phyloP scores from a whole-genome alignment of 1,140 invertebrate genomes.

The Hermetia illucens region DNA sequence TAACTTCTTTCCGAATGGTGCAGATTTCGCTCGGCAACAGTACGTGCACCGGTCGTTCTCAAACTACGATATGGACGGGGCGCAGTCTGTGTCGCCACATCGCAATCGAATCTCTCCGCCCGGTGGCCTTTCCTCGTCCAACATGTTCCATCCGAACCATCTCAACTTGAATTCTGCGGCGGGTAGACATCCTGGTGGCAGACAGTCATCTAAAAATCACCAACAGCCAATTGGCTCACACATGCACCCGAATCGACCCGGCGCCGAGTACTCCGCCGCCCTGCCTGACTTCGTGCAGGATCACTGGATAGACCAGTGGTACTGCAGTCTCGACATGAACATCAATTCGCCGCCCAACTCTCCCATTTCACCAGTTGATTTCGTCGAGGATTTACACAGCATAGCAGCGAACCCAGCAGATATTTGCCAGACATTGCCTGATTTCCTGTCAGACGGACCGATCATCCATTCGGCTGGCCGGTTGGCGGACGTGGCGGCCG shows the following conservation, averaged over 20 bases:
- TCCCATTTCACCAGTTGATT: conserved; percentile 13
- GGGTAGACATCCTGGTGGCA: background rate
- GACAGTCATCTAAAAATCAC: conserved; percentile 1
- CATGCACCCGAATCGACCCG: conserved; percentile 20
- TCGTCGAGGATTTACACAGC: conserved; percentile 28
- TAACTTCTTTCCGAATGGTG: conserved; percentile 7
- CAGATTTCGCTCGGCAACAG: conserved; percentile 3
- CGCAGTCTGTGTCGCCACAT: conserved; percentile 4
- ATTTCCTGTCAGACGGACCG: conserved; percentile 58
- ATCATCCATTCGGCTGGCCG: conserved; percentile 37
- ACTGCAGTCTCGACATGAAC: conserved; percentile 22
- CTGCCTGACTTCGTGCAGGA: conserved; percentile 46
- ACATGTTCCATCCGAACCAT: too few species aligned
- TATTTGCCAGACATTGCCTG: conserved; percentile 34
- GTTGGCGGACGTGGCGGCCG: conserved; percentile 32
- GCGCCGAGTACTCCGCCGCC: conserved; percentile 27
- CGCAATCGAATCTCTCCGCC: too few species aligned
- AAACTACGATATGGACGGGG: conserved; percentile 23
- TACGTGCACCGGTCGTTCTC: conserved; percentile 27
- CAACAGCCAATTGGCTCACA: too few species aligned
- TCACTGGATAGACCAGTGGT: conserved; percentile 40
- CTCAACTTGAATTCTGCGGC: too few species aligned
- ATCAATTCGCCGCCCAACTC: conserved; percentile 25
- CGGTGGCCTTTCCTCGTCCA: too few species aligned
- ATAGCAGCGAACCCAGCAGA: conserved; percentile 16